A percentile compares a stretch with the other conserved stretches of the same genome.
These are phyloP conservation scores for Lytechinus pictus DNA, from an alignment of 35 echinoderm and acorn worm species.

Conservation along the genomic window DNA sequence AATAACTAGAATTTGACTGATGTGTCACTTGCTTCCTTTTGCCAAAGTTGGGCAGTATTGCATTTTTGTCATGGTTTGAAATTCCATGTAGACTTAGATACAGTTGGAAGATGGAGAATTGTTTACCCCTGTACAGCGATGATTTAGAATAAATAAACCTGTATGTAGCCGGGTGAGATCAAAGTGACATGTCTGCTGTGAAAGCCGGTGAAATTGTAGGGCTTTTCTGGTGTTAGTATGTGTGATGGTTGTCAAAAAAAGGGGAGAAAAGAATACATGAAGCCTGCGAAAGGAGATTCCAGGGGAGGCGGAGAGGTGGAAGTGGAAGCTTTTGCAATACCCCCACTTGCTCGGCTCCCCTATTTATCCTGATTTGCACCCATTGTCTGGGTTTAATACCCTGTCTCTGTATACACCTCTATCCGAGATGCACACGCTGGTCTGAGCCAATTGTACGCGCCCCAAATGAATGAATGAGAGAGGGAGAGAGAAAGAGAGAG, in stretches of 20 bases:
- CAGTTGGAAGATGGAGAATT: not conserved
- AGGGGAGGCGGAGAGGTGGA: not conserved
- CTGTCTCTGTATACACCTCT: not conserved
- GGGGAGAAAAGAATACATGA: not conserved
- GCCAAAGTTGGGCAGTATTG: no score
- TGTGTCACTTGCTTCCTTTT: no score
- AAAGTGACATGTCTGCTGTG: not conserved
- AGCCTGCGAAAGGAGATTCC: not conserved
- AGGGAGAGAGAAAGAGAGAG: not conserved
- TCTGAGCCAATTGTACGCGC: not conserved
- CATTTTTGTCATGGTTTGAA: not conserved
- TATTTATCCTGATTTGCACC: constrained; percentile 11
- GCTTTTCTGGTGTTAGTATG: not conserved
- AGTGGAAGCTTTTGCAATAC: not conserved
- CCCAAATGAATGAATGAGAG: not conserved
- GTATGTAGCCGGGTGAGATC: not conserved
- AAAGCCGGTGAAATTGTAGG: not conserved
- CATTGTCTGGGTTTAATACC: not conserved
- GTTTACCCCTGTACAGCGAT: not conserved
- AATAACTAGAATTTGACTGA: no score
- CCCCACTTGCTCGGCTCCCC: not conserved
- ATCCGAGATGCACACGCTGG: not conserved
- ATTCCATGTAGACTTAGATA: no score
- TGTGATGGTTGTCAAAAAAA: not conserved
- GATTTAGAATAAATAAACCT: not conserved